These are phyloP conservation scores for Ceratitis capitata DNA, from an alignment of 1,140 invertebrate genomes.

Conservation along the genomic window DNA sequence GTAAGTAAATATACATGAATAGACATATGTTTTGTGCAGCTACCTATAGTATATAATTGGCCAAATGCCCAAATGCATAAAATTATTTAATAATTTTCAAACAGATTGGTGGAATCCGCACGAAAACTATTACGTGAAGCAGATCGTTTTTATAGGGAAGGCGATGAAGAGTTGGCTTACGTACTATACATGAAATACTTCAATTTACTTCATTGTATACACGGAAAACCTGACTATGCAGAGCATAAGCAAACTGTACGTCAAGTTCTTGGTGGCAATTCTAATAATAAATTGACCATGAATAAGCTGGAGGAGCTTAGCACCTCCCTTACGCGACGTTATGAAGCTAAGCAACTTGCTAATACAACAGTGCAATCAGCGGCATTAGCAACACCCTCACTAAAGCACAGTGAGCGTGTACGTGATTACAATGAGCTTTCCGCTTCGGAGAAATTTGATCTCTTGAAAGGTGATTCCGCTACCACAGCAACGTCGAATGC, in stretches of 20 bases:
- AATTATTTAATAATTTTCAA: not conserved
- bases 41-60: constrained; percentile 20
- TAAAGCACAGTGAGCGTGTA: not conserved
- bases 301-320: constrained; percentile 68
- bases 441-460: constrained; percentile 40
- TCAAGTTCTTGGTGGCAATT: constrained; percentile 68
- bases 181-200: constrained; percentile 78
- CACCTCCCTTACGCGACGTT: constrained; percentile 70
- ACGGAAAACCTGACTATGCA: constrained; percentile 68
- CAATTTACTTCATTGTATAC: constrained; percentile 69
- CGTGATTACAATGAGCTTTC: constrained; percentile 6
- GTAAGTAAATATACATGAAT: constrained; percentile 57
- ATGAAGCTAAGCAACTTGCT: constrained; percentile 47
- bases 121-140: constrained; percentile 70
- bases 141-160: constrained; percentile 67
- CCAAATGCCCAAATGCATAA: constrained; percentile 24
- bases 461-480: not conserved
- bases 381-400: constrained; percentile 65
- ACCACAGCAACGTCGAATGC: not conserved
- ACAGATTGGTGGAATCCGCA: constrained; percentile 68
- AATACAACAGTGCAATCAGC: not conserved
- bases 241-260: constrained; percentile 70
- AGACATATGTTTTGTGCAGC: not conserved
- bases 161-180: constrained; percentile 77
- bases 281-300: constrained; percentile 68